Percentiles rank a stretch among this genome's conserved stretches.
Evolutionary conservation across 2,888 invertebrate genomes (phyloP).

Genomic region (Homarus gammarus): DNA sequence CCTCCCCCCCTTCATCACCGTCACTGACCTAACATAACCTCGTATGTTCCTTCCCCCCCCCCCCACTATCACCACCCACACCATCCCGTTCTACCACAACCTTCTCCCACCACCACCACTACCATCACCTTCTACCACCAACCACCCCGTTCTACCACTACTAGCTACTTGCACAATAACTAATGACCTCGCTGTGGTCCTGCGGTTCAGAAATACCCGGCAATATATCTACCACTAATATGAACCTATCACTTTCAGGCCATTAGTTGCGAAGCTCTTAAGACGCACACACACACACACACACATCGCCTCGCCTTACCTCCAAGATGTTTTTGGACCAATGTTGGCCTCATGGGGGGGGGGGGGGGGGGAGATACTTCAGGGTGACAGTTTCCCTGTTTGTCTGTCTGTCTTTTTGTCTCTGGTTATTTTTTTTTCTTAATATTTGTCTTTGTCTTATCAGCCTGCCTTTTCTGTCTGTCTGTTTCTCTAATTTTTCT

Average conservation of each 20-base stretch:
- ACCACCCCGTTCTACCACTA: neutral
- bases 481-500: slow-evolving; percentile 10
- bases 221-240: neutral
- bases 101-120: neutral
- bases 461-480: neutral
- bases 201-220: neutral
- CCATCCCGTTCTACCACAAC: neutral
- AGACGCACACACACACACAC: neutral
- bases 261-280: neutral
- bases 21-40: too few relatives aligned
- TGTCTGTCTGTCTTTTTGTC: too few relatives aligned
- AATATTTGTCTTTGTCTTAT: too few relatives aligned
- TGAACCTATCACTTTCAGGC: slow-evolving; percentile 6
- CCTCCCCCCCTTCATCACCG: too few relatives aligned
- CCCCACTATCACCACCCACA: too few relatives aligned
- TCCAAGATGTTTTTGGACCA: neutral
- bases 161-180: neutral
- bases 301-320: slow-evolving; percentile 6
- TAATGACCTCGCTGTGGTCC: neutral
- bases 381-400: neutral
- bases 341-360: neutral
- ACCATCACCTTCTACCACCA: too few relatives aligned
- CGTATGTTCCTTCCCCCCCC: too few relatives aligned
- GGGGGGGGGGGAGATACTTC: neutral
- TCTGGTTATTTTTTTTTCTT: too few relatives aligned